These are phyloP conservation scores for Prietella phreatophila DNA, from an alignment of 2,113 vertebrate genomes.

Conservation along the genomic window DNA sequence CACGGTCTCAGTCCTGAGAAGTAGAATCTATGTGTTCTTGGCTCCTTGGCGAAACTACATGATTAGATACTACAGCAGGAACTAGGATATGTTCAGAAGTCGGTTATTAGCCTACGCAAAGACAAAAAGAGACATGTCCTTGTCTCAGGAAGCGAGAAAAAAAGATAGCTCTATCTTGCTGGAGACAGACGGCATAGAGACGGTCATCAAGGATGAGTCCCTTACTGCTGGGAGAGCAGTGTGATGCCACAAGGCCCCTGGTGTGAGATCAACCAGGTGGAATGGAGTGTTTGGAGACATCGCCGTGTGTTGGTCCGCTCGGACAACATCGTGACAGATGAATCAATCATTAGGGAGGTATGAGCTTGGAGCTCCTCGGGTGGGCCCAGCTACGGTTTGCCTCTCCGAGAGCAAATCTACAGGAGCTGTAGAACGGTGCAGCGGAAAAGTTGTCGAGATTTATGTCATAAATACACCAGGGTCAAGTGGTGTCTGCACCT, in stretches of 20 bases:
- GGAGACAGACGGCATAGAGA: background rate
- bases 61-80: background rate
- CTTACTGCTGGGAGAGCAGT: background rate
- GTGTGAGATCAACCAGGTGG: conserved; percentile 21
- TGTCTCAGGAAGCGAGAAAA: background rate
- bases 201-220: background rate
- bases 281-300: background rate
- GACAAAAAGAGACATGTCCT: background rate
- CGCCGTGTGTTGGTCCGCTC: background rate
- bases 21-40: background rate
- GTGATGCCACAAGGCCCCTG: background rate
- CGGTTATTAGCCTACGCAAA: background rate
- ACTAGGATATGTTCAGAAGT: background rate
- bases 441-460: background rate
- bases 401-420: background rate
- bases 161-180: background rate
- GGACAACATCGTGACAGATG: conserved; percentile 1
- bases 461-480: background rate
- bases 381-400: background rate
- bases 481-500: background rate
- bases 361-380: background rate
- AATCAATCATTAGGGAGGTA: background rate
- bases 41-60: background rate
- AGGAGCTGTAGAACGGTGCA: background rate
- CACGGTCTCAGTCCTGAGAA: background rate